phyloP scores from a whole-genome alignment of 2,888 invertebrate species.

The Drosophila cognata region DNA sequence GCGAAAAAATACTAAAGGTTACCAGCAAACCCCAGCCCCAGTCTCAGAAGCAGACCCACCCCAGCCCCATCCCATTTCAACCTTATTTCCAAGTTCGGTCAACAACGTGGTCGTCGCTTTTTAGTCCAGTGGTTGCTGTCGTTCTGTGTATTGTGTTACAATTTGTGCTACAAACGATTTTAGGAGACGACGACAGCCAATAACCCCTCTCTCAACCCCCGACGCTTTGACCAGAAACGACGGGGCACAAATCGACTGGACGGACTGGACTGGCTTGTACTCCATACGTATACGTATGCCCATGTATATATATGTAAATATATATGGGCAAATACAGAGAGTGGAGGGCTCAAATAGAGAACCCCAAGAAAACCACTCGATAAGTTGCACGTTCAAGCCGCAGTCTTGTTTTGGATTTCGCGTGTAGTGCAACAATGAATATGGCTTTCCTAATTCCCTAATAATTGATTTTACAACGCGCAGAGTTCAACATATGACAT shows the following conservation, averaged over 20 bases:
- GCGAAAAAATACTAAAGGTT: slow-evolving; percentile 4
- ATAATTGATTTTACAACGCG: slow-evolving; percentile 28
- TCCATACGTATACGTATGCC: slow-evolving; percentile 1
- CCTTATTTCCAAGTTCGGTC: slow-evolving; percentile 39
- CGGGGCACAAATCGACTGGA: slow-evolving; percentile 46
- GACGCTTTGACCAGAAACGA: slow-evolving; percentile 35
- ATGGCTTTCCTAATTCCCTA: slow-evolving; percentile 26
- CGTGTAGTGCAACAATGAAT: slow-evolving; percentile 56
- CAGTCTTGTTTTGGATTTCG: slow-evolving; percentile 57
- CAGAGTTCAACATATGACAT: background rate
- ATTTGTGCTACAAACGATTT: slow-evolving; percentile 63
- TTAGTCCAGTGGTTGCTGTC: slow-evolving; percentile 29
- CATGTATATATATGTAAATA: slow-evolving; percentile 17
- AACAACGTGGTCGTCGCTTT: slow-evolving; percentile 15
- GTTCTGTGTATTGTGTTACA: slow-evolving; percentile 60
- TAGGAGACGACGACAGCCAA: slow-evolving; percentile 37
- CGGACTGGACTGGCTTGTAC: slow-evolving; percentile 15
- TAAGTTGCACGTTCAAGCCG: slow-evolving; percentile 30
- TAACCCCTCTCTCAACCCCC: background rate
- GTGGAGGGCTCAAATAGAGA: slow-evolving; percentile 29
- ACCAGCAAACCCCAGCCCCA: background rate
- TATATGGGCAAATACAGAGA: slow-evolving; percentile 14
- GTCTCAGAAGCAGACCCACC: background rate
- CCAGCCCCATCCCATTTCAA: slow-evolving; percentile 30
- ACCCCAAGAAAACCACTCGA: slow-evolving; percentile 34